Base-by-base conservation (phyloP, 2,797 vertebrate species). In the Hydrophis major region DNA sequence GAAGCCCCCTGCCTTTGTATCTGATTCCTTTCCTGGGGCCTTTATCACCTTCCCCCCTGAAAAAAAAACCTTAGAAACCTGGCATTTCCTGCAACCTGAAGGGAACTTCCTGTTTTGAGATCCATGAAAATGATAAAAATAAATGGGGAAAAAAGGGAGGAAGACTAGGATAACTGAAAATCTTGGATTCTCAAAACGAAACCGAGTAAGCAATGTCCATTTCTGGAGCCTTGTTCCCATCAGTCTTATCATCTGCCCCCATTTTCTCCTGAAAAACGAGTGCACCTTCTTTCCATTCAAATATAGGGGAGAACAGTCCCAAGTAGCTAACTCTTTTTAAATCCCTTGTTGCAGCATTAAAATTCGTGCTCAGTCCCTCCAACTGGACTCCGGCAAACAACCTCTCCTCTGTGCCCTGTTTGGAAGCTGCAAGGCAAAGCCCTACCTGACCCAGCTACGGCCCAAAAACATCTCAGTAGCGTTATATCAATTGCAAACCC, bases 1-100 rank as follows among this genome's bases (percentile, higher is more conserved):
- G 6, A 32, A 4, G 2, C 0, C 27, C 61, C 0, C 16, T 2
- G 3, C 42, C 42, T 42, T 42, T 42, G 74, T 20, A 37, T 0
- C 18, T 4, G 37, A 42, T 83, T 47, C 74, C 37, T 47, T 47
- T 42, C 37, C 18, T 83, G 74, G 74, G 37, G 20, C 37, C 37
- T 47, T 47, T 22, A 83, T 4, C 37, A 42, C 20, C 8, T 42
- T 22, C 3, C 8, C 2, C 32, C 32, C 32, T 11, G 2, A 2
- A 37, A 28, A 6, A 42, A 28, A 28, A 88, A 32, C 14, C 2
- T 83, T 47, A 20, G 37, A 83, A 83, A 83, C 20, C 6, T 25
- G 20, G 74, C 74, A 12, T 25, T 47, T 83, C 37, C 74, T 20
- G 22, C 20, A 25, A 42, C 20, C 20, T 11, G 32, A 22, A 1